phyloP scores from a whole-genome alignment of 1,140 invertebrate species.

The Archivesica marissinica region DNA sequence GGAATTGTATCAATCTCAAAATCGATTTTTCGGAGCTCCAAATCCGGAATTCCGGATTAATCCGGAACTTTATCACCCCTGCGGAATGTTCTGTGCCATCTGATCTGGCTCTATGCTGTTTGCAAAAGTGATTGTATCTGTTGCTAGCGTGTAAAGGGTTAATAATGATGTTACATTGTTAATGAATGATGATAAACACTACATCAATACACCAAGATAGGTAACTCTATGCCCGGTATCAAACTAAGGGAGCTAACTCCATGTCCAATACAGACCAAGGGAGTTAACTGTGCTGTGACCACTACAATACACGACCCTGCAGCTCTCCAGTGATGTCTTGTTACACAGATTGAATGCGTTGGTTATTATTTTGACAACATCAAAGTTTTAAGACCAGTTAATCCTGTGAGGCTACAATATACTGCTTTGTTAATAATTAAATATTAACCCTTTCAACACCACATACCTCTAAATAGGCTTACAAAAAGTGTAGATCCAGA shows the following conservation, averaged over 20 bases:
- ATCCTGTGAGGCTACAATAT: constrained; percentile 20
- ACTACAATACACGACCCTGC: constrained; percentile 17
- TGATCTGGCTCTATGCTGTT: no score
- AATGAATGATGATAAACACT: constrained; percentile 26
- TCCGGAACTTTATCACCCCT: no score
- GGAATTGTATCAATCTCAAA: no score
- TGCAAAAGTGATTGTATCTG: no score
- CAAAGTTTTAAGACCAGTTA: constrained; percentile 7
- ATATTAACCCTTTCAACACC: not conserved
- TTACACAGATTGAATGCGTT: not conserved
- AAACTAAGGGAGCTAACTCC: constrained; percentile 18
- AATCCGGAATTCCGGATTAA: no score
- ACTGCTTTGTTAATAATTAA: not conserved
- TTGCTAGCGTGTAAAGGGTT: no score
- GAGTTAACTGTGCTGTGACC: constrained; percentile 23
- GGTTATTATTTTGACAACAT: constrained; percentile 41
- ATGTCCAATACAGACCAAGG: not conserved
- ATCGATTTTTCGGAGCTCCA: no score
- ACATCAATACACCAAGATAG: not conserved
- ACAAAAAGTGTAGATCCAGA: no score
- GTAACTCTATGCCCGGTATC: not conserved
- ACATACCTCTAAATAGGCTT: no score
- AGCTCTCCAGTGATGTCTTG: constrained; percentile 2
- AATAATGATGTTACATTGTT: constrained; percentile 7
- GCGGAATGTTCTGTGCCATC: no score